A percentile compares a stretch with the other conserved stretches of the same genome.
These are phyloP conservation scores for Liolophura sinensis DNA, from an alignment of 1,140 invertebrate species.

Conservation along the genomic window DNA sequence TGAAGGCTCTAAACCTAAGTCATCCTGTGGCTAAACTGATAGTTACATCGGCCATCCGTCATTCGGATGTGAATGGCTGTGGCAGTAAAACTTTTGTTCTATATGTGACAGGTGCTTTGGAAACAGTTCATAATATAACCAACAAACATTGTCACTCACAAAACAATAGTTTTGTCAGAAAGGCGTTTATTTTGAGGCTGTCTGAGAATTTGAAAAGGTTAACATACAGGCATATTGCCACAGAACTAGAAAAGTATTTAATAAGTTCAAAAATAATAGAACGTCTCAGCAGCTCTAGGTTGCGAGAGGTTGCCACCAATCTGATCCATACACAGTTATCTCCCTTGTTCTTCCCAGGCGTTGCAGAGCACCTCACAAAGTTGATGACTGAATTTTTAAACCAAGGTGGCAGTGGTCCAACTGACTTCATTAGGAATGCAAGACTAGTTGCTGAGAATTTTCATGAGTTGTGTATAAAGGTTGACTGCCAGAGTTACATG, in stretches of 20 bases:
- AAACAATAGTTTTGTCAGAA: not conserved
- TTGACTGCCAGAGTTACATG: not conserved
- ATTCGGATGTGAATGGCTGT: constrained; percentile 20
- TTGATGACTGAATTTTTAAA: too few species aligned
- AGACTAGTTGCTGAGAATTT: constrained; percentile 7
- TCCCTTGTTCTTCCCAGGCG: too few species aligned
- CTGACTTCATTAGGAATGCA: not conserved
- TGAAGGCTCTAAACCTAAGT: constrained; percentile 24
- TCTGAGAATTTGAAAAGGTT: constrained; percentile 1
- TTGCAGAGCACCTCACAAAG: too few species aligned
- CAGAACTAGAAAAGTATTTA: not conserved
- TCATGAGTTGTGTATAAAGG: constrained; percentile 5
- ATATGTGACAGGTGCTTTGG: constrained; percentile 23
- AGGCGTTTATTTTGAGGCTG: not conserved
- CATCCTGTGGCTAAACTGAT: constrained; percentile 33
- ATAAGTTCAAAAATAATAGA: not conserved
- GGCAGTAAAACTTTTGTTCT: constrained; percentile 37
- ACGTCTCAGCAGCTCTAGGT: not conserved
- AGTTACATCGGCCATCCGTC: constrained; percentile 12
- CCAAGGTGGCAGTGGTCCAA: not conserved
- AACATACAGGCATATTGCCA: not conserved
- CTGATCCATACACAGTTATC: too few species aligned
- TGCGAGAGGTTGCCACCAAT: too few species aligned
- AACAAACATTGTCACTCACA: not conserved
- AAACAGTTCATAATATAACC: constrained; percentile 13